Evolutionary conservation across 2,888 invertebrate species (phyloP).

Genomic region (Rhagophthalmus giganteus): DNA sequence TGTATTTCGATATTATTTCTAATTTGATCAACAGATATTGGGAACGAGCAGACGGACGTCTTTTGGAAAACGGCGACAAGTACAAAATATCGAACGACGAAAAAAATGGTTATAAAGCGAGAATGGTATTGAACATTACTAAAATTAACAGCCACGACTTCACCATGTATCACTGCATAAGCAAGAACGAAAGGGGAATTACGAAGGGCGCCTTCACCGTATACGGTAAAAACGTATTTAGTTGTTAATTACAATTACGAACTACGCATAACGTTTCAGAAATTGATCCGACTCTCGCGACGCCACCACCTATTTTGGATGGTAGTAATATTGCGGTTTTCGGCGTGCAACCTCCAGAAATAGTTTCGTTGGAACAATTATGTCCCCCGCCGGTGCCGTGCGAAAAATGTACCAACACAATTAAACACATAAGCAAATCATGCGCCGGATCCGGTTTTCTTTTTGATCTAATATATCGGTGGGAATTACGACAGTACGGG

Average conservation of each 20-base stretch:
- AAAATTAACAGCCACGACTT: constrained; percentile 69
- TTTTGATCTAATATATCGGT: constrained; percentile 60
- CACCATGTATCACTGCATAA: constrained; percentile 80
- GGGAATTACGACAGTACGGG: constrained; percentile 60
- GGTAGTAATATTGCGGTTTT: constrained; percentile 53
- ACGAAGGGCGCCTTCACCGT: constrained; percentile 74
- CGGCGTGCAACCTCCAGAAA: constrained; percentile 65
- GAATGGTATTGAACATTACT: constrained; percentile 78
- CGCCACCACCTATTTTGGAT: constrained; percentile 53
- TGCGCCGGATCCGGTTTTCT: constrained; percentile 62
- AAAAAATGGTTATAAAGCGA: constrained; percentile 65
- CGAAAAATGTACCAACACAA: constrained; percentile 61
- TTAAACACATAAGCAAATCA: constrained; percentile 42
- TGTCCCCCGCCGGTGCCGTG: constrained; percentile 65
- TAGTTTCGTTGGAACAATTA: constrained; percentile 61
- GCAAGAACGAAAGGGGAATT: constrained; percentile 80
- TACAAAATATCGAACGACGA: constrained; percentile 63
- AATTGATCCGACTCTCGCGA: constrained; percentile 58
- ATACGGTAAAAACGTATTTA: constrained; percentile 60
- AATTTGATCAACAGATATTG: constrained; percentile 71
- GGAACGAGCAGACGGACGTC: constrained; percentile 76
- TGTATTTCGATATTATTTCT: not conserved
- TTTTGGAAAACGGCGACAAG: constrained; percentile 70
- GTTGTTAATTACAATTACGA: not conserved
- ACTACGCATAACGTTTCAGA: constrained; percentile 36